Percentiles rank a stretch among this genome's conserved stretches.
Conservation (phyloP, 2,888 invertebrate genomes). For the Drosophila nr. medialis region DNA sequence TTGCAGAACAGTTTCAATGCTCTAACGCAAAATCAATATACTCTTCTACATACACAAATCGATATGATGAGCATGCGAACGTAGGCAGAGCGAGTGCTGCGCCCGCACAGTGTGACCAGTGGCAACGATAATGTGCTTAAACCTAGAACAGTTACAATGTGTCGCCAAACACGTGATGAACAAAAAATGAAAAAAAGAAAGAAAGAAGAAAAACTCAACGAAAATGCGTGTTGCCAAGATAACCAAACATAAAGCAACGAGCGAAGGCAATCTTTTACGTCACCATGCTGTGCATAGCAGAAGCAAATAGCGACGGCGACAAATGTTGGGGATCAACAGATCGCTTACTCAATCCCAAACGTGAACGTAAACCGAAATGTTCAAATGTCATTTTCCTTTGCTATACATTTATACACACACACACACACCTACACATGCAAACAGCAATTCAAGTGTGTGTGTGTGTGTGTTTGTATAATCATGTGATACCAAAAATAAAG, state of each 20-base stretch:
- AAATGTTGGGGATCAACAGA: slow-evolving; percentile 75
- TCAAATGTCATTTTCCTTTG: slow-evolving; percentile 75
- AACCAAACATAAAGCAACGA: slow-evolving; percentile 46
- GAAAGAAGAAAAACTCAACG: slow-evolving; percentile 9
- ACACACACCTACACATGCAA: slow-evolving; percentile 7
- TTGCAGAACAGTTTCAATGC: background rate
- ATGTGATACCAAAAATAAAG: slow-evolving; percentile 77
- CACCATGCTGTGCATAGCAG: slow-evolving; percentile 39
- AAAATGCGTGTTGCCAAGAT: slow-evolving; percentile 52
- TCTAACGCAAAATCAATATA: background rate
- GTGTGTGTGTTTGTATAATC: slow-evolving; percentile 63
- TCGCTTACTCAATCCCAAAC: slow-evolving; percentile 69
- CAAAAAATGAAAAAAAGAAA: slow-evolving; percentile 2
- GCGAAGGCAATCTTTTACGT: slow-evolving; percentile 73
- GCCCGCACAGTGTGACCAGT: slow-evolving; percentile 56
- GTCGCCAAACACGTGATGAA: slow-evolving; percentile 65
- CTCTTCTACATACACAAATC: background rate
- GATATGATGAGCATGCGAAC: background rate
- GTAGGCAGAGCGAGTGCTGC: slow-evolving; percentile 18
- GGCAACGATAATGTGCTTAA: slow-evolving; percentile 18
- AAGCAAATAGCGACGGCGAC: slow-evolving; percentile 46
- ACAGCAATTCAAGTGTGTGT: background rate
- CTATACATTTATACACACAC: slow-evolving; percentile 26
- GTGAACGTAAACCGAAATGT: slow-evolving; percentile 62
- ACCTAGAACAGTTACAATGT: slow-evolving; percentile 27